phyloP scores from a whole-genome alignment of 2,113 vertebrate genomes.

The Falco punctatus region DNA sequence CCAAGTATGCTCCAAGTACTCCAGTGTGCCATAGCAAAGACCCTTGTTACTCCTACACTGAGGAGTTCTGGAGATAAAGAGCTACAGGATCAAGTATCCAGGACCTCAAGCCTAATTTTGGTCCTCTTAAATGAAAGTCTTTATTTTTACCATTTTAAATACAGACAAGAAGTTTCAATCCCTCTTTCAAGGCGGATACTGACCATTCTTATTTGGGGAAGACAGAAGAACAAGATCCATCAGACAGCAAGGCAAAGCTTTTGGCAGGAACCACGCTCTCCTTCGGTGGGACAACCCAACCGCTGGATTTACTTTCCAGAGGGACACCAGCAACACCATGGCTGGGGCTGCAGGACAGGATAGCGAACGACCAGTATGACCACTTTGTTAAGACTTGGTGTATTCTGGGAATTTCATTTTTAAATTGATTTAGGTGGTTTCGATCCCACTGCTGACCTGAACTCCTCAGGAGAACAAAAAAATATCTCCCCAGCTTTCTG shows the following conservation, averaged over 20 bases:
- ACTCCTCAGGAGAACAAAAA: background rate
- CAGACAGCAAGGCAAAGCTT: background rate
- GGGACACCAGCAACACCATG: fast-evolving
- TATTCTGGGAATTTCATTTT: background rate
- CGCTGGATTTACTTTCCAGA: background rate
- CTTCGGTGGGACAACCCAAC: background rate
- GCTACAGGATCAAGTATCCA: background rate
- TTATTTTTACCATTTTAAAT: background rate
- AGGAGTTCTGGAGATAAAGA: background rate
- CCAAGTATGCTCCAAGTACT: background rate
- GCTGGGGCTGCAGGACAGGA: background rate
- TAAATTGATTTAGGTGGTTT: background rate
- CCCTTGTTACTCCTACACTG: background rate
- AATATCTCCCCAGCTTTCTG: background rate
- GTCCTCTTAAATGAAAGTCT: background rate
- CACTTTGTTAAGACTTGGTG: background rate
- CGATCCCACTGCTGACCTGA: background rate
- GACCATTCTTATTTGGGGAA: background rate
- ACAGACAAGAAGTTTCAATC: background rate
- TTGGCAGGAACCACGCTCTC: background rate
- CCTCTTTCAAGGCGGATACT: background rate
- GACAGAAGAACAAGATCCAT: background rate
- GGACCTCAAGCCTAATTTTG: background rate
- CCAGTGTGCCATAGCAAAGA: background rate
- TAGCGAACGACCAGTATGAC: background rate